Evolutionary conservation across 2,888 invertebrate species (phyloP), one percentile per base, ranked within the genome.

Genomic region (Apamea sordens): DNA sequence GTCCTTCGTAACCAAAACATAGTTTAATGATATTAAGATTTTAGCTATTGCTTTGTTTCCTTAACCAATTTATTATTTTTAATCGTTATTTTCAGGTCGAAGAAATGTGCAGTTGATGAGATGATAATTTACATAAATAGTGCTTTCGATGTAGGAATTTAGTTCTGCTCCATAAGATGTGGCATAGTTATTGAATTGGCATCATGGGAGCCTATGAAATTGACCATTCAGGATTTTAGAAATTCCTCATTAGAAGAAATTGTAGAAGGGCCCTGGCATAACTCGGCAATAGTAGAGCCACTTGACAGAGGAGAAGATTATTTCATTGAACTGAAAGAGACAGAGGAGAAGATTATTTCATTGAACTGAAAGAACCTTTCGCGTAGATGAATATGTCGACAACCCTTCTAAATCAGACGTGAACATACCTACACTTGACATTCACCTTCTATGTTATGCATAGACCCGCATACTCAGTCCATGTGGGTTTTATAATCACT

Each of bases 371-470:
- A 32, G 4, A 24, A 56, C 41, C 11, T 56, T 56, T 73, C 5
- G n/a, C 50, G 36, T 50, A 28, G 24, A 44, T 64, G 4, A 18
- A n/a, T 41, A 64, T 47, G 41, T 36, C 11, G 47, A 24, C 21
- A 21, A 18, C 50, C 24, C 77, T 41, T 61, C 18, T 21, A 4
- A 24, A 44, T 41, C 8, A n/a, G 64, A 24, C 21, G 10, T 32
- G 41, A 41, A 41, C 53, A 18, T 64, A 56, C 53, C 21, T 53
- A 53, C 1, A 41, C 18, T 77, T 77, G 77, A 77, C 15, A 56
- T 65, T 77, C 21, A 65, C 44, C 15, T 28, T 65, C n/a, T 47
- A 32, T 21, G 7, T 24, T 36, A 44, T 36, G 44, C 15, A 56
- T 24, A 11, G 8, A 50, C 32, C 56, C 41, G 32, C 15, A 79